Evolutionary conservation across 2,888 invertebrate genomes (phyloP).

Genomic region (Cheilosia pagana): DNA sequence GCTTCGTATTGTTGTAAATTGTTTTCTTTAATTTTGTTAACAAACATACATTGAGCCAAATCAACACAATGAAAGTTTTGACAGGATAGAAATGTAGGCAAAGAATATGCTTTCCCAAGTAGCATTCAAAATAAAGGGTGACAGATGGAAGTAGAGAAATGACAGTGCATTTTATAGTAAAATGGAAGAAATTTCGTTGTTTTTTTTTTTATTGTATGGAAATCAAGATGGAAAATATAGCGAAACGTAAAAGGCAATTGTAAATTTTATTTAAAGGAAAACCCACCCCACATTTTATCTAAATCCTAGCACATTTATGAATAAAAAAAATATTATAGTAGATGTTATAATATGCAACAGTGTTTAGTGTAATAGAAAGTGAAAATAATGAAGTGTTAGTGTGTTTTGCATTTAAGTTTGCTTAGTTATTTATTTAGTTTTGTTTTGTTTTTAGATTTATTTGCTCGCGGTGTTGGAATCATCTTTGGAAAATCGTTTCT

Average conservation of each 20-base stretch:
- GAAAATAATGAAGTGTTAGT: constrained; percentile 54
- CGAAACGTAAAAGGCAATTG: not conserved
- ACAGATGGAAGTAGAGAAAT: constrained; percentile 37
- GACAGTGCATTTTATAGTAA: constrained; percentile 22
- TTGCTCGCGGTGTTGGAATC: constrained; percentile 79
- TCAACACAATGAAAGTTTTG: constrained; percentile 42
- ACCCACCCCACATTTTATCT: constrained; percentile 18
- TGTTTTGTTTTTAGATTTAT: constrained; percentile 74
- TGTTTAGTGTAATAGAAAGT: constrained; percentile 54
- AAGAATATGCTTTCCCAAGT: constrained; percentile 17
- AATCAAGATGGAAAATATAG: constrained; percentile 10
- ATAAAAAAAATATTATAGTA: constrained; percentile 2
- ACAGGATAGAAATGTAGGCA: constrained; percentile 46
- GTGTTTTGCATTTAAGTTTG: constrained; percentile 28
- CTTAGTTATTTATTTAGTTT: constrained; percentile 42
- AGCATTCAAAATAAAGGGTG: constrained; percentile 17
- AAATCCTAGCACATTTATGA: constrained; percentile 6
- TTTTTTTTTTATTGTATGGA: not conserved
- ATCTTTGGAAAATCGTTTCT: constrained; percentile 85
- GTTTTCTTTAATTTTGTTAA: constrained; percentile 31
- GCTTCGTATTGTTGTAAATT: constrained; percentile 34
- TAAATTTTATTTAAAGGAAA: constrained; percentile 22
- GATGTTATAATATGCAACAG: constrained; percentile 30
- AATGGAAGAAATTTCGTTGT: not conserved
- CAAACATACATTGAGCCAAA: constrained; percentile 29